Evolutionary conservation across 2,113 vertebrate genomes (phyloP), one percentile per base, ranked within the genome.

Genomic region (Trogon surrucura): DNA sequence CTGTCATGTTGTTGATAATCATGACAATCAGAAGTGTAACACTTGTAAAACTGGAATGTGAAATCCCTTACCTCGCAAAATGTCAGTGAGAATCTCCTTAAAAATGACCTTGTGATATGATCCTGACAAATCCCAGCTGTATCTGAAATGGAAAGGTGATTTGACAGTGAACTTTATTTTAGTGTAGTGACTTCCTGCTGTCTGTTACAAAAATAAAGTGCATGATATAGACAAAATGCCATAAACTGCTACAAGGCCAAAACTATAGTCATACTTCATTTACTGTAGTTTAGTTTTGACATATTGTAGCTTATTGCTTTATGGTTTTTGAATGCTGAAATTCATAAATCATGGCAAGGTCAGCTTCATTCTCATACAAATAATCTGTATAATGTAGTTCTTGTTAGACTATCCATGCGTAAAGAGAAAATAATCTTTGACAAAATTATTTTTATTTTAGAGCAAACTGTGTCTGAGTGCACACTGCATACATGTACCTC

Each of bases 61-160:
- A 94, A 94, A 87, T 93, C 80, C 88, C 53, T 94, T 96, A 95
- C 90, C 91, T 96, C 92, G 87, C 73, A 91, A 82, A 82, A 84
- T 69, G 54, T 64, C 88, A 87, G 65, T 32, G 23, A 93, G 77
- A 93, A 86, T 91, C 83, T 93, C 91, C 94, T 95, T 87, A 72
- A 90, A 91, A 93, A 81, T 80, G 80, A 92, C 83, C 88, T 79
- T 69, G 88, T 60, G 85, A 89, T 94, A 89, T 61, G 67, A 93
- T 92, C 90, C 73, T 86, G 51, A 88, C 90, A 92, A 86, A 93
- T 91, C 83, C 70, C 69, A 88, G 83, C 80, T 75, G 65, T 64
- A 93, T 56, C 65, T 79, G 86, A 96, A 96, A 81, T 30, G 32
- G 73, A 85, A 75, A 67, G 58, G 66, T 84, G 90, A 93, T 61